Percentiles rank a stretch among this genome's conserved stretches.
These are phyloP conservation scores for Catajapyx aquilonaris DNA, from an alignment of 1,140 invertebrate species.

Conservation along the genomic window DNA sequence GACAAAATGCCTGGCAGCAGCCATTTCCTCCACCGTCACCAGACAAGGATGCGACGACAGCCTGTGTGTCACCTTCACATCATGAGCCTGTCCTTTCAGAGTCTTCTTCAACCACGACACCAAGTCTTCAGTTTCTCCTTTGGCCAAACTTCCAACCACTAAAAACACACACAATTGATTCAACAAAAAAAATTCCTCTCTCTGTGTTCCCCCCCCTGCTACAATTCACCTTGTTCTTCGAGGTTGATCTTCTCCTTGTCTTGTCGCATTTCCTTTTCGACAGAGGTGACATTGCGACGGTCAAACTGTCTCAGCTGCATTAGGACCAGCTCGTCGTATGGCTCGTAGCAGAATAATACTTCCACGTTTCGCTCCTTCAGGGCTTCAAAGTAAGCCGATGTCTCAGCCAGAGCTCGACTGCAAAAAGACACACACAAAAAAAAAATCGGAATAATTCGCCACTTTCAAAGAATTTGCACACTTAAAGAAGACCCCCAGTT, in stretches of 20 bases:
- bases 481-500: background rate
- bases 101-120: conserved; percentile 53
- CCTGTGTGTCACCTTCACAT: conserved; percentile 59
- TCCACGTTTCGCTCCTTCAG: conserved; percentile 69
- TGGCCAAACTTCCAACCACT: conserved; percentile 42
- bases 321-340: conserved; percentile 86
- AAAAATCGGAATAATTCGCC: too few relatives aligned
- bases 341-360: conserved; percentile 87
- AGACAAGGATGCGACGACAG: conserved; percentile 81
- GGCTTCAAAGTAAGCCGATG: conserved; percentile 86
- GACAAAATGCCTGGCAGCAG: conserved; percentile 81
- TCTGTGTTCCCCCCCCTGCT: too few relatives aligned
- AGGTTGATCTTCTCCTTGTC: conserved; percentile 36
- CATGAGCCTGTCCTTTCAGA: conserved; percentile 53
- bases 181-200: too few relatives aligned
- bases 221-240: too few relatives aligned
- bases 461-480: background rate
- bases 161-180: conserved; percentile 12
- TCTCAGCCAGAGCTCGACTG: conserved; percentile 71
- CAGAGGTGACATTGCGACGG: conserved; percentile 55
- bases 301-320: conserved; percentile 74
- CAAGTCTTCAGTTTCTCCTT: conserved; percentile 49
- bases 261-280: conserved; percentile 82
- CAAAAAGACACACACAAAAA: conserved; percentile 16
- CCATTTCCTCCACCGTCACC: conserved; percentile 88